Evolutionary conservation across 1,140 invertebrate species (phyloP), one percentile per base, ranked within the genome.

Genomic region (Leptoteleia sp.): DNA sequence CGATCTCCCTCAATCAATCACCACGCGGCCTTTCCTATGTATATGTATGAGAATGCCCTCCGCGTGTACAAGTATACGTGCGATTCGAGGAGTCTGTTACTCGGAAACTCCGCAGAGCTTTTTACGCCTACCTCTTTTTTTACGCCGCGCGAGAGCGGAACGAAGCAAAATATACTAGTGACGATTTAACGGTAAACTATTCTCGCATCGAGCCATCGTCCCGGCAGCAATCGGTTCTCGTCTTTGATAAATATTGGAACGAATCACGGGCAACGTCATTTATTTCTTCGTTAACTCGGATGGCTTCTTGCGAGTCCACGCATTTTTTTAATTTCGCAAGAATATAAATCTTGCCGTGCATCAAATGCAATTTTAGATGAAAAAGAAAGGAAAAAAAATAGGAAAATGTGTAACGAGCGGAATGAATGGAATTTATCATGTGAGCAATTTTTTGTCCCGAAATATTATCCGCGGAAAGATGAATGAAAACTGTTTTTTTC

Each of bases 1-100:
- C 86, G 82, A 88, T 89, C 87, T 88, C 79, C 81, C 84, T 83
- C 84, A 84, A 89, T 89, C 87, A 87, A 88, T 89, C 88, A 88
- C 86, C 79, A 82, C 75, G 67, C 64, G 42, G 76, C 73, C 80
- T 77, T 76, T 81, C 78, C 77, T 83, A 83, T 71, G 70, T 73
- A 71, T 75, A 75, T 65, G 64, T 73, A 70, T 70, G 38, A 73
- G 68, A 45, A 38, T 29, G 45, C 47, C 45, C 47, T 31, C 40
- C 33, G 38, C 50, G 43, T 67, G 43, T 65, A 35, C 57, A 31
- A 16, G 64, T 64, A 47, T 70, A 55, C 50, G 55, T 42, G 70
- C 57, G 68, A 81, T 76, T 73, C 48, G 54, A 55, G 48, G 38
- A 75, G 52, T 67, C 42, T 57, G 65, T 67, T 25, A 54, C 67